Conservation (phyloP, 2,113 vertebrate genomes). For the Rhinolophus ferrumequinum region DNA sequence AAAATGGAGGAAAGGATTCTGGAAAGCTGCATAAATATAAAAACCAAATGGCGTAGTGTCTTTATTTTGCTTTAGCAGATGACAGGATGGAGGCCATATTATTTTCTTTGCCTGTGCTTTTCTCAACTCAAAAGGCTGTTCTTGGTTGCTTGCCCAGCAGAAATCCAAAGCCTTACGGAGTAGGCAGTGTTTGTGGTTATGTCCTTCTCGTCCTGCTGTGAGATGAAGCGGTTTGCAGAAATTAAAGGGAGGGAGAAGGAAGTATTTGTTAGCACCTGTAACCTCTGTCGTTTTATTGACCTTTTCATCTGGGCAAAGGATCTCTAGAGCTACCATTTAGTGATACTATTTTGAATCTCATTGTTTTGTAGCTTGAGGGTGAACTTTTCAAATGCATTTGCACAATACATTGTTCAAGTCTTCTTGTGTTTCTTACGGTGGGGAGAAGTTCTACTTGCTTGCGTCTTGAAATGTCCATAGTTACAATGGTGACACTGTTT, state of each 20-base stretch:
- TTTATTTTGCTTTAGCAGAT: conserved; percentile 1
- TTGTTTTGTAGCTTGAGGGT: background rate
- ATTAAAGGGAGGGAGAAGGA: background rate
- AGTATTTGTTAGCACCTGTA: background rate
- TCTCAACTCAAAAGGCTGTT: conserved; percentile 22
- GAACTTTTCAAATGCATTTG: background rate
- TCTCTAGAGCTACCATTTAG: background rate
- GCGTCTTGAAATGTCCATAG: background rate
- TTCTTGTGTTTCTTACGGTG: background rate
- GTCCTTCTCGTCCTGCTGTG: conserved; percentile 19
- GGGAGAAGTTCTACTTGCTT: background rate
- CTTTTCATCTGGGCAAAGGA: background rate
- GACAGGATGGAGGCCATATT: background rate
- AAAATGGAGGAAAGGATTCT: background rate
- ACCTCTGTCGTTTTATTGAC: background rate
- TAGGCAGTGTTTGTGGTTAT: conserved; percentile 49
- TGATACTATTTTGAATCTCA: background rate
- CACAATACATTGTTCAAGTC: background rate
- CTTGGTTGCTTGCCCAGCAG: conserved; percentile 51
- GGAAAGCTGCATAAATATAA: background rate
- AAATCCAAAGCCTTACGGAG: conserved; percentile 7
- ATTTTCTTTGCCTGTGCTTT: conserved; percentile 1
- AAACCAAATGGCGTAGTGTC: background rate
- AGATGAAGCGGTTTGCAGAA: conserved; percentile 54
- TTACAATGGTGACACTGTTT: background rate